A percentile compares a stretch with the other conserved stretches of the same genome.
phyloP scores from a whole-genome alignment of 2,888 invertebrate genomes.

The Operophtera brumata region DNA sequence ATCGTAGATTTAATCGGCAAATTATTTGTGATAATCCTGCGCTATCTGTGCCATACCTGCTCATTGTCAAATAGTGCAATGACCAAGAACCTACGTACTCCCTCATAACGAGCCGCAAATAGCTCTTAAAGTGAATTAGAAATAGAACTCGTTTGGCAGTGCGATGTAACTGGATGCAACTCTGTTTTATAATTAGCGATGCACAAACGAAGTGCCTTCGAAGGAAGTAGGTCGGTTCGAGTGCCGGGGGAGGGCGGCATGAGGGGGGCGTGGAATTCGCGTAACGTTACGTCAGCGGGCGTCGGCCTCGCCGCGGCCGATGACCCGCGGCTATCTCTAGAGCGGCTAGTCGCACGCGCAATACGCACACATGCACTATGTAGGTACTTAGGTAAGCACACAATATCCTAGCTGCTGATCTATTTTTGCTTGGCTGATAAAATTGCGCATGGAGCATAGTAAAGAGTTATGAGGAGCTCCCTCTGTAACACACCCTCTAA shows the following conservation, averaged over 20 bases:
- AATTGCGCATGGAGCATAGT: neutral
- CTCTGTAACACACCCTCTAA: neutral
- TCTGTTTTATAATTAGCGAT: slow-evolving; percentile 74
- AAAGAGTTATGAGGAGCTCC: neutral
- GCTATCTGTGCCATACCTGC: neutral
- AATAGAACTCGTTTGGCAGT: slow-evolving; percentile 68
- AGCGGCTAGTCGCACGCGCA: slow-evolving; percentile 63
- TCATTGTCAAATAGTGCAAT: slow-evolving; percentile 1
- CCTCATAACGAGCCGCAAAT: slow-evolving; percentile 45
- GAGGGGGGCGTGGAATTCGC: slow-evolving; percentile 70
- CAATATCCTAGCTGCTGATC: neutral
- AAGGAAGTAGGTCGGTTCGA: slow-evolving; percentile 76
- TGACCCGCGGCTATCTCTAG: slow-evolving; percentile 78
- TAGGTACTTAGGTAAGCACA: slow-evolving; percentile 8
- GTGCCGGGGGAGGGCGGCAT: slow-evolving; percentile 45
- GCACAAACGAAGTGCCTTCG: slow-evolving; percentile 76
- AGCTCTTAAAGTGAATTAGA: slow-evolving; percentile 56
- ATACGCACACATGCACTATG: slow-evolving; percentile 45
- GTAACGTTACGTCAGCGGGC: slow-evolving; percentile 80
- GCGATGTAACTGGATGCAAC: slow-evolving; percentile 64
- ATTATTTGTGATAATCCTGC: no score
- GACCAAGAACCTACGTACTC: slow-evolving; percentile 9
- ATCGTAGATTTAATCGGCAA: no score
- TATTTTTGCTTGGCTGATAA: neutral
- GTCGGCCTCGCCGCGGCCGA: slow-evolving; percentile 75